Evolutionary conservation across 23 tunicate species (phyloP).

Genomic region (Trididemnum nubilum): DNA sequence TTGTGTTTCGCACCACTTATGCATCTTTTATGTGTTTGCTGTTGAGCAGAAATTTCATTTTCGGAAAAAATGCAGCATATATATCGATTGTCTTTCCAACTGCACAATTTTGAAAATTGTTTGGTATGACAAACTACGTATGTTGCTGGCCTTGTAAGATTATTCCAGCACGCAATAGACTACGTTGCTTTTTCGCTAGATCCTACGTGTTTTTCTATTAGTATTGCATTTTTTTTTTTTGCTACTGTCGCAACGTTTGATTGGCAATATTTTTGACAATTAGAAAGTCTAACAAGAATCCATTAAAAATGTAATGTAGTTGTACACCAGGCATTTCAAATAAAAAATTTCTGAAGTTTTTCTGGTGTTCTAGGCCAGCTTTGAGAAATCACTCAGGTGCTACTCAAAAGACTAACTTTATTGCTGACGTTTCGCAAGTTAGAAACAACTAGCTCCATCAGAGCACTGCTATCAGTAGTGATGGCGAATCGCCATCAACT

Average conservation of each 20-base stretch:
- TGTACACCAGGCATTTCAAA: no score
- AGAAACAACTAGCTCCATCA: no score
- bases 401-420: no score
- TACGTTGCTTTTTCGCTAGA: not conserved
- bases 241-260: constrained; percentile 4
- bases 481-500: no score
- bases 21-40: constrained; percentile 15
- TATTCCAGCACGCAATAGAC: constrained; percentile 32
- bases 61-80: constrained; percentile 33
- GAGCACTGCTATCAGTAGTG: no score
- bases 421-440: no score
- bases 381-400: no score
- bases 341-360: no score
- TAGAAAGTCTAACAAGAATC: no score
- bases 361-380: no score
- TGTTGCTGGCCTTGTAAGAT: constrained; percentile 22
- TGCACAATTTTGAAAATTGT: constrained; percentile 40
- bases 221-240: constrained; percentile 7
- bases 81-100: constrained; percentile 28
- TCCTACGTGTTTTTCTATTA: not conserved
- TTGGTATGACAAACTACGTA: constrained; percentile 12
- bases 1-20: not conserved
- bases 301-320: no score
- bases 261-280: not conserved
- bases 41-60: not conserved